A percentile compares a stretch with the other conserved stretches of the same genome.
These are phyloP conservation scores for Eclectus roratus DNA, from an alignment of 2,113 vertebrate species.

Conservation along the genomic window DNA sequence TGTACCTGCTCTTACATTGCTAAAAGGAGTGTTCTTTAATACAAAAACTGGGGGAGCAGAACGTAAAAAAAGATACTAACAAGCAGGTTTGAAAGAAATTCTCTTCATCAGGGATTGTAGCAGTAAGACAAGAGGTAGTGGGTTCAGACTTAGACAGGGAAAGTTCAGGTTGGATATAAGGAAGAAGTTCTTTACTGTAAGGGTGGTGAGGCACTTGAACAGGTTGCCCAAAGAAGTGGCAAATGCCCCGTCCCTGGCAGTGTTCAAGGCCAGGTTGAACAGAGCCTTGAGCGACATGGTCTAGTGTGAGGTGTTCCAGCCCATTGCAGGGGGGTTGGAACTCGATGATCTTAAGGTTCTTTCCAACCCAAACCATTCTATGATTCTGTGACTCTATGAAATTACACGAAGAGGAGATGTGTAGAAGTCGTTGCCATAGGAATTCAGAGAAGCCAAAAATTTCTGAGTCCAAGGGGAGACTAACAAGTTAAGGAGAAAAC, in stretches of 20 bases:
- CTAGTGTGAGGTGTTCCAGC: neutral
- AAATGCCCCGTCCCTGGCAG: neutral
- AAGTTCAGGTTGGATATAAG: neutral
- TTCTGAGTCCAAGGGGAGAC: neutral
- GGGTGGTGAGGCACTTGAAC: neutral
- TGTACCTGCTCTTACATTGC: neutral
- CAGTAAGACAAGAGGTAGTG: neutral
- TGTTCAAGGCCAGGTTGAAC: neutral
- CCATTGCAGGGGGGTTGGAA: neutral
- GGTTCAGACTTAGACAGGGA: neutral
- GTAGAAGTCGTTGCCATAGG: neutral
- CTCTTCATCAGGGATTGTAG: neutral
- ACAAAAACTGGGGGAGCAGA: neutral
- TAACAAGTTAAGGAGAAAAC: neutral
- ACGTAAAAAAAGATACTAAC: neutral
- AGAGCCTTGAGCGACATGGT: neutral
- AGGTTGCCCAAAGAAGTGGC: neutral
- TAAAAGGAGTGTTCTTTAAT: neutral
- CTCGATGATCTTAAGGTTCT: neutral
- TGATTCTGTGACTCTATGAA: neutral
- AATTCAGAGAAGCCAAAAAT: neutral
- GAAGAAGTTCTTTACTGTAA: neutral
- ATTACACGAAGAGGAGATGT: neutral
- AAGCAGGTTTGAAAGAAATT: neutral
- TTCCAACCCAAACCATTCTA: neutral